Evolutionary conservation across 2,888 invertebrate genomes (phyloP), one percentile per base, ranked within the genome.

Genomic region (Palloptera scutellata): DNA sequence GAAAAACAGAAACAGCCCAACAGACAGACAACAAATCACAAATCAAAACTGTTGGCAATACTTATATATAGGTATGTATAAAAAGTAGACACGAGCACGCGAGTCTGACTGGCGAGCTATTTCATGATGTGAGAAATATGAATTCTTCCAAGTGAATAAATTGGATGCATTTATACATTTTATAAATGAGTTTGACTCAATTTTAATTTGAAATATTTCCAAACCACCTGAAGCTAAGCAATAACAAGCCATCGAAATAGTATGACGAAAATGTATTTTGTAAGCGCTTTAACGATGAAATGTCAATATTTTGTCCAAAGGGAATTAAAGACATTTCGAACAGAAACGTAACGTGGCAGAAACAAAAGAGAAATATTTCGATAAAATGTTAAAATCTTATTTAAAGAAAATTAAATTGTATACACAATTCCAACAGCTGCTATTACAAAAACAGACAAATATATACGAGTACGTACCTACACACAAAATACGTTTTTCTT

Each of bases 1-100:
- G 78, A 74, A 76, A 76, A 74, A 76, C 75, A 74, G 72, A 75
- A 53, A 41, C 45, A 43, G 5, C 48, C 42, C 41, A 11, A 52
- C n/a, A 19, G 10, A 42, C n/a, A 45, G 19, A 20, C 13, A 40
- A 20, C 13, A 40, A 11, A 48, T 11, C 6, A 48, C 48, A 48
- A 30, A 30, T 30, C 30, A 30, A 48, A 6, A 48, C 8, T 48
- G 48, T 30, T 30, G 30, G 30, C 30, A 30, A 30, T 30, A 30
- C 6, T 2, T 30, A n/a, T n/a, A n/a, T n/a, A n/a, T n/a, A n/a
- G n/a, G n/a, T n/a, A n/a, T n/a, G n/a, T n/a, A n/a, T n/a, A n/a
- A n/a, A n/a, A n/a, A n/a, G n/a, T n/a, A n/a, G n/a, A n/a, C n/a
- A n/a, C n/a, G n/a, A n/a, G n/a, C n/a, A n/a, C n/a, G 30, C 30